Percentiles rank a stretch among this genome's conserved stretches.
These are phyloP conservation scores for Spea multiplicata DNA, from an alignment of 2,113 vertebrate species.

Conservation along the genomic window DNA sequence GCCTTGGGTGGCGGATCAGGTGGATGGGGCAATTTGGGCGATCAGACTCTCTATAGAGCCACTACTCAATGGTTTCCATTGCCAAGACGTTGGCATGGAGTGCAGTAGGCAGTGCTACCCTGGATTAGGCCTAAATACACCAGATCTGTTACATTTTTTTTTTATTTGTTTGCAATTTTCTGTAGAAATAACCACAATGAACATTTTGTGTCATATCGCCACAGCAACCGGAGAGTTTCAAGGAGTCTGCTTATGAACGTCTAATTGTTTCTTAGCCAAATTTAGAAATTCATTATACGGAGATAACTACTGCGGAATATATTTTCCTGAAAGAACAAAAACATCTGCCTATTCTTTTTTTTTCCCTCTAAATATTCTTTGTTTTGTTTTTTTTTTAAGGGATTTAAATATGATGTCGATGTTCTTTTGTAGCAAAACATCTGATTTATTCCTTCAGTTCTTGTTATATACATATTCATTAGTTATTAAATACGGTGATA, in stretches of 20 bases:
- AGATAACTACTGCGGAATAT: not conserved
- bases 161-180: not conserved
- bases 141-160: not conserved
- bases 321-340: not conserved
- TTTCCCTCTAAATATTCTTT: not conserved
- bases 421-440: not conserved
- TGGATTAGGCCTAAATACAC: too few species aligned
- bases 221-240: not conserved
- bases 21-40: too few species aligned
- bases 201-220: not conserved
- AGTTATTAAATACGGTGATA: not conserved
- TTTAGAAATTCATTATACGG: not conserved
- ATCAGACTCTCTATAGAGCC: too few species aligned
- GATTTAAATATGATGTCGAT: not conserved
- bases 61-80: too few species aligned
- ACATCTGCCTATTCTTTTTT: not conserved
- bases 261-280: not conserved
- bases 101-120: too few species aligned
- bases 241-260: not conserved
- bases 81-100: too few species aligned
- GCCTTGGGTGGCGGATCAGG: too few species aligned
- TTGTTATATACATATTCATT: constrained; percentile 3
- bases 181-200: not conserved
- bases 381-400: not conserved
- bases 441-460: not conserved